These are phyloP conservation scores for Paracanthobrama guichenoti DNA, from an alignment of 2,113 vertebrate genomes.

Conservation along the genomic window DNA sequence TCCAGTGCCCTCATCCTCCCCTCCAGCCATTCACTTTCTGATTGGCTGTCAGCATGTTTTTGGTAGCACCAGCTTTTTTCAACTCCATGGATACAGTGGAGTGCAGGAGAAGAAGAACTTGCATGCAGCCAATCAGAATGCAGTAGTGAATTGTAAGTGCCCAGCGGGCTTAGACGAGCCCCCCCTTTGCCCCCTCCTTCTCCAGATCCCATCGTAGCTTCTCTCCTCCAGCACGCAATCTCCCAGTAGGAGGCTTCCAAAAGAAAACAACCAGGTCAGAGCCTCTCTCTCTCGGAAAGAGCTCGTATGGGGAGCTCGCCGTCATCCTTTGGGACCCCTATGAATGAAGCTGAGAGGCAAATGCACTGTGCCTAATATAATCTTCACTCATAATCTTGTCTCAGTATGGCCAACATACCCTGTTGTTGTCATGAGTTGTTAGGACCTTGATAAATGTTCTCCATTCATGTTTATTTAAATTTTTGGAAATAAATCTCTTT, in stretches of 20 bases:
- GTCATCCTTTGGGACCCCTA: slow-evolving; percentile 16
- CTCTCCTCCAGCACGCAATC: slow-evolving; percentile 67
- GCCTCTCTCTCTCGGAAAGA: slow-evolving; percentile 39
- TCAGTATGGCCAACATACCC: slow-evolving; percentile 19
- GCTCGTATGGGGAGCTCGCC: slow-evolving; percentile 10
- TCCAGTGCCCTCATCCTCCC: slow-evolving; percentile 62
- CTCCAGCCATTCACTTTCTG: slow-evolving; percentile 39
- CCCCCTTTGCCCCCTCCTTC: slow-evolving; percentile 9
- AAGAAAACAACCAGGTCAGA: slow-evolving; percentile 65
- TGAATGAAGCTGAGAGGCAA: slow-evolving; percentile 32
- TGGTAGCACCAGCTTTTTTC: slow-evolving; percentile 75
- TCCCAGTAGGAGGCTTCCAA: slow-evolving; percentile 70
- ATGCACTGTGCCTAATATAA: slow-evolving; percentile 16
- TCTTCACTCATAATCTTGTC: slow-evolving; percentile 2
- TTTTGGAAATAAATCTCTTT: background rate
- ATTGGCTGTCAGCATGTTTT: slow-evolving; percentile 74
- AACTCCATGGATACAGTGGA: slow-evolving; percentile 80
- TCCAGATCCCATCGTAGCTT: slow-evolving; percentile 15
- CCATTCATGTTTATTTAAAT: background rate
- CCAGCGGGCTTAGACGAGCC: slow-evolving; percentile 65
- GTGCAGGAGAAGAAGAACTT: slow-evolving; percentile 70
- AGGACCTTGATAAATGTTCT: background rate
- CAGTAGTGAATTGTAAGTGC: slow-evolving; percentile 68
- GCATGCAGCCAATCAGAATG: slow-evolving; percentile 71
- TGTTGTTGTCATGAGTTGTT: background rate